Percentiles rank a stretch among this genome's conserved stretches.
These are phyloP conservation scores for Rotaria socialis DNA, from an alignment of 2,888 invertebrate species.

Conservation along the genomic window DNA sequence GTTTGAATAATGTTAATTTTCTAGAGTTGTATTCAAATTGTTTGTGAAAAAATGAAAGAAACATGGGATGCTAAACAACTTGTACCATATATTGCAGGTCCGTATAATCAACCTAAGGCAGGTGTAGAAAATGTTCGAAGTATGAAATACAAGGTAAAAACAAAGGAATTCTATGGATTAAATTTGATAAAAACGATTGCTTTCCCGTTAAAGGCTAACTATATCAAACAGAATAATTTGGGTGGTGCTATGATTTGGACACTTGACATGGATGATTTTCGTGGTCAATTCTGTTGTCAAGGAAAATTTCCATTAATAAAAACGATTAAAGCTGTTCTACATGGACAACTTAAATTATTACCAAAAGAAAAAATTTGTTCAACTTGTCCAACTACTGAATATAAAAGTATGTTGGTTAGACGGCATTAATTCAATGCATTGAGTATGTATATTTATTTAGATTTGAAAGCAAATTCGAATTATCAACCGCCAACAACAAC, in stretches of 20 bases:
- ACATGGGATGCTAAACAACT: slow-evolving; percentile 60
- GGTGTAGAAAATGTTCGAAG: slow-evolving; percentile 47
- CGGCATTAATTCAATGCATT: not conserved
- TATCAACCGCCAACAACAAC: slow-evolving; percentile 28
- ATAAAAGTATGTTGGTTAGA: not conserved
- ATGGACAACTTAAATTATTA: slow-evolving; percentile 40
- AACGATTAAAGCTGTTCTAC: slow-evolving; percentile 46
- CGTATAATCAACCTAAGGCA: slow-evolving; percentile 46
- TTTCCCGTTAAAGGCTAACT: slow-evolving; percentile 63
- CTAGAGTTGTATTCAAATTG: slow-evolving; percentile 47
- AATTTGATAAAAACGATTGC: too few relatives aligned
- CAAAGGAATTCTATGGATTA: too few relatives aligned
- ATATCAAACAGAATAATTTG: slow-evolving; percentile 79
- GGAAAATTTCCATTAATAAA: slow-evolving; percentile 44
- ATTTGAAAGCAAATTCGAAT: not conserved
- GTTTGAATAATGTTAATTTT: not conserved
- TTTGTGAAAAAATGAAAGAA: slow-evolving; percentile 47
- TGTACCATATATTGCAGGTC: slow-evolving; percentile 48
- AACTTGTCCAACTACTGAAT: slow-evolving; percentile 45
- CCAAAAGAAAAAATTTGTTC: slow-evolving; percentile 44
- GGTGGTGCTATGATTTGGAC: slow-evolving; percentile 89
- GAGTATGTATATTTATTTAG: not conserved
- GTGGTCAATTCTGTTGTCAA: slow-evolving; percentile 47
- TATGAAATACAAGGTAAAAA: slow-evolving; percentile 40
- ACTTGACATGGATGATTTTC: slow-evolving; percentile 46